Percentiles rank a stretch among this genome's conserved stretches.
Conservation (phyloP, 2,113 vertebrate species). For the Embiotoca jacksoni region DNA sequence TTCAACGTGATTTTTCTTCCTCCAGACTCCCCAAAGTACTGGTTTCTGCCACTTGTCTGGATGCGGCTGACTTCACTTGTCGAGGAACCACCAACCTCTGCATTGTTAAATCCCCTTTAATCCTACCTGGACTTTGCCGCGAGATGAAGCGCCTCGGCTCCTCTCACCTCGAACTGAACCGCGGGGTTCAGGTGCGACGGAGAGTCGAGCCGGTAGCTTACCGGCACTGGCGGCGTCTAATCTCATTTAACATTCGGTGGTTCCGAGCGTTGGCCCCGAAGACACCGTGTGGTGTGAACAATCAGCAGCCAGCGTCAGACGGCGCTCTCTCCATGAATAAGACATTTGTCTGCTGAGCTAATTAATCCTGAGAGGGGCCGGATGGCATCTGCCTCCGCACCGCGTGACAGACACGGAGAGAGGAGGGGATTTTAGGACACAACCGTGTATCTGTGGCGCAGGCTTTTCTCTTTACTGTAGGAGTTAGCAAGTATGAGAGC, state of each 20-base stretch:
- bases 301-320: conserved; percentile 69
- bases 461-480: conserved; percentile 41
- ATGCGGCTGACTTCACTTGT: not conserved
- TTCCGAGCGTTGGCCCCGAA: conserved; percentile 52
- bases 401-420: conserved; percentile 70
- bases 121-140: conserved; percentile 13
- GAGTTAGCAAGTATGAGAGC: conserved; percentile 36
- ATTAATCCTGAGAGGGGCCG: conserved; percentile 78
- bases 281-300: conserved; percentile 69
- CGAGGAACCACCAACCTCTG: not conserved
- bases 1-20: not conserved
- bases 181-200: conserved; percentile 35
- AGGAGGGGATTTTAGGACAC: conserved; percentile 57
- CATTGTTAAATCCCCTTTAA: conserved; percentile 28
- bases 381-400: conserved; percentile 70
- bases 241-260: conserved; percentile 61
- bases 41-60: not conserved
- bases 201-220: conserved; percentile 1
- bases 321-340: conserved; percentile 77
- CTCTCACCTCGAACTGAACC: conserved; percentile 11
- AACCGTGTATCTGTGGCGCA: conserved; percentile 19
- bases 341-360: conserved; percentile 75
- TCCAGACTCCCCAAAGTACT: not conserved
- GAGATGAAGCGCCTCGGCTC: not conserved
- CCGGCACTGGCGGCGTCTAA: conserved; percentile 27